Evolutionary conservation across 2,113 vertebrate genomes (phyloP), one percentile per base, ranked within the genome.

Genomic region (Rhinopomastus cyanomelas): DNA sequence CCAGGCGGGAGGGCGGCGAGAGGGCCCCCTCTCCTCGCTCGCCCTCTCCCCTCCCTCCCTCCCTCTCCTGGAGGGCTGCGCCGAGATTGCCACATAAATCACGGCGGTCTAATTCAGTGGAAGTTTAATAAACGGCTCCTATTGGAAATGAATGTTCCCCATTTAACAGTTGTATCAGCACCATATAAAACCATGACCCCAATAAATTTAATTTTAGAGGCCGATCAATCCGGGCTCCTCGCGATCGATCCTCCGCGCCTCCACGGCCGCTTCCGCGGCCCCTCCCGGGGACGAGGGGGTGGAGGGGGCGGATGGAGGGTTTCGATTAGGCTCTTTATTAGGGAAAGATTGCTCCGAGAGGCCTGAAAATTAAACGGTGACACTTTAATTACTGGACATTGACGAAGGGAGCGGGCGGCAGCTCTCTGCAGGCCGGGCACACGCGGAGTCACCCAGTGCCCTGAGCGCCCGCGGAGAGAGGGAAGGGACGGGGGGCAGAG

Each of bases 311-410:
- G n/a, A 97, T 98, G 97, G 97, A 97, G 97, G 94, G 81, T 97
- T 99, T 98, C 98, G 97, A 98, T 98, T 97, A 96, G 97, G 95
- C 97, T 97, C 98, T 98, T 98, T 98, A 98, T 98, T 97, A 98
- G 98, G 97, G 96, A 97, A 96, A 97, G 98, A 98, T 97, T 98
- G 98, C 97, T 97, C 96, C 96, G 97, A 98, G 97, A 98, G 97
- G 97, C 96, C 98, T 95, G 97, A 97, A 98, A 98, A 98, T 98
- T 97, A 98, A 98, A 98, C 96, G 97, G 96, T 99, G 98, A 99
- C 98, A 98, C 98, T 98, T 98, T 98, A 99, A 99, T 99, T 98
- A 98, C 98, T 98, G 98, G 98, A 98, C 98, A 98, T 98, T 98
- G 98, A 98, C 98, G 98, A 98, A 98, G 96, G 98, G 95, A 97